Percentiles rank a stretch among this genome's conserved stretches.
Conservation (phyloP, 2,797 vertebrate genomes). For the Gambusia yucatana region DNA sequence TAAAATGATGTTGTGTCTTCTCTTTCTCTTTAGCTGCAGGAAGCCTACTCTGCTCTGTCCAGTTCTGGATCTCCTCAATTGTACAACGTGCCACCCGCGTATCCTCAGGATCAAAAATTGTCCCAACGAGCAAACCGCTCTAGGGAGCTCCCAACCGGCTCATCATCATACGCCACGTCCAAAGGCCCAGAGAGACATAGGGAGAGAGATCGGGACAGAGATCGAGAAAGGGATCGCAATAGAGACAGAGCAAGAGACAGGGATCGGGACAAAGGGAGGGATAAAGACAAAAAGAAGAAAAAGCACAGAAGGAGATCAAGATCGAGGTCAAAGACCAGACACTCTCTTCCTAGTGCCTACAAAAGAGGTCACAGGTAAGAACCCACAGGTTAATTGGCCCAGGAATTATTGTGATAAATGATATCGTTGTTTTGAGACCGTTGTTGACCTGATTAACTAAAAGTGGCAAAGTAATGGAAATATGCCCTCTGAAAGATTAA, state of each 20-base stretch:
- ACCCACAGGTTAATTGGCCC: not conserved
- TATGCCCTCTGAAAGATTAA: too few relatives aligned
- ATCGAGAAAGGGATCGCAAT: slow-evolving; percentile 55
- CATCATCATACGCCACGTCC: slow-evolving; percentile 49
- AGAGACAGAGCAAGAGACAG: slow-evolving; percentile 32
- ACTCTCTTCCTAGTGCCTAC: slow-evolving; percentile 93
- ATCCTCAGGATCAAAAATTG: slow-evolving; percentile 55
- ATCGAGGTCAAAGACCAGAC: slow-evolving; percentile 89
- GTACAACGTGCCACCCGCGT: slow-evolving; percentile 37
- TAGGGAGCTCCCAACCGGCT: slow-evolving; percentile 72
- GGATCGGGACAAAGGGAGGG: slow-evolving; percentile 66
- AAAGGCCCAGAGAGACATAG: slow-evolving; percentile 48
- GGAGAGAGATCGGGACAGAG: slow-evolving; percentile 66
- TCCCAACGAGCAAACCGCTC: slow-evolving; percentile 68
- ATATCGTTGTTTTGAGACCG: too few relatives aligned
- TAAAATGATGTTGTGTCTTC: not conserved
- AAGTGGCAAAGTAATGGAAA: too few relatives aligned
- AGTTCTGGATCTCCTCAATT: slow-evolving; percentile 37
- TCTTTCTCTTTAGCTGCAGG: slow-evolving; percentile 61
- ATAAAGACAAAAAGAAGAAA: slow-evolving; percentile 93
- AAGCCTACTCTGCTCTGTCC: slow-evolving; percentile 61
- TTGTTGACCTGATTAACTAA: too few relatives aligned
- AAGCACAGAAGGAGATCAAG: slow-evolving; percentile 91
- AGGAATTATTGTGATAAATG: too few relatives aligned
- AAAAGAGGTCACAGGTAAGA: slow-evolving; percentile 86